These are phyloP conservation scores for Paramormyrops hopkinsi DNA, from an alignment of 2,797 vertebrate species.

Conservation along the genomic window DNA sequence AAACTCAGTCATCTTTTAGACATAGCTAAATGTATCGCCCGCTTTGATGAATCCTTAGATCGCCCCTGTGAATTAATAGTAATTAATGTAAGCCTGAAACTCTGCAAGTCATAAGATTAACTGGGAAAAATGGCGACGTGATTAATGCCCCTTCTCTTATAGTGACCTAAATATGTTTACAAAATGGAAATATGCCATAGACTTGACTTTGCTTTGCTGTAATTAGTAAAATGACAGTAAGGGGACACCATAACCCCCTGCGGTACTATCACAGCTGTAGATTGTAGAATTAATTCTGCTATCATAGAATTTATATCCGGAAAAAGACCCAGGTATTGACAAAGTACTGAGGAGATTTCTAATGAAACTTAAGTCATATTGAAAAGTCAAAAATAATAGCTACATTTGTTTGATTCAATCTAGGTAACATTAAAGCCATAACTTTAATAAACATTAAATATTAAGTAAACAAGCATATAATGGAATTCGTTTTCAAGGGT, in stretches of 20 bases:
- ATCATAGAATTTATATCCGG: not conserved
- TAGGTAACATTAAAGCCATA: not conserved
- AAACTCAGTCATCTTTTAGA: not conserved
- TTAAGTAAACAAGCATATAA: not conserved
- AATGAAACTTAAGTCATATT: not conserved
- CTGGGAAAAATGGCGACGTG: not conserved
- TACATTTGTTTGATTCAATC: not conserved
- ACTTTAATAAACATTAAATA: not conserved
- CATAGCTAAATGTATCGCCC: not conserved
- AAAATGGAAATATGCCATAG: slow-evolving; percentile 9
- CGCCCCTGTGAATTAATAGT: not conserved
- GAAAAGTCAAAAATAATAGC: not conserved
- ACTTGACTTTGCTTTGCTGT: not conserved
- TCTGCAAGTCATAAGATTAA: not conserved
- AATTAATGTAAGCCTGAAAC: not conserved
- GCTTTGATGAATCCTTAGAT: not conserved
- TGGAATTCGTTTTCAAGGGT: not conserved
- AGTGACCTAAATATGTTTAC: slow-evolving; percentile 7
- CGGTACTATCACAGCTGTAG: not conserved
- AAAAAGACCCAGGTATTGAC: not conserved
- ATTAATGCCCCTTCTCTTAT: not conserved
- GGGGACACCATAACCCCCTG: not conserved
- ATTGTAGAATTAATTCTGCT: not conserved
- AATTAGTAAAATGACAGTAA: not conserved
- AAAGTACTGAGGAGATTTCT: not conserved